Conservation (phyloP, 2,797 vertebrate species). For the Cygnus olor region DNA sequence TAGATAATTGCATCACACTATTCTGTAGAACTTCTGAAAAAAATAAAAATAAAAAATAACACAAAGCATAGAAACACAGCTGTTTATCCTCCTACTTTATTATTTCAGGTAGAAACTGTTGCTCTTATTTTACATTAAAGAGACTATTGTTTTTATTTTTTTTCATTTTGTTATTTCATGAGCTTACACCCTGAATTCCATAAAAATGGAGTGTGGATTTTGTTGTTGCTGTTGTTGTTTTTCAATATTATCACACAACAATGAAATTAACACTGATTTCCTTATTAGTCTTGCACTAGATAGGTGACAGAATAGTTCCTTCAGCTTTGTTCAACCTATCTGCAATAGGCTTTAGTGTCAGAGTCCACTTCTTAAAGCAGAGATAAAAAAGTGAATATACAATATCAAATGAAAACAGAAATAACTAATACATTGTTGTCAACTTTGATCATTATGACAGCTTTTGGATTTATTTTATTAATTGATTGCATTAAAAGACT, state of each 20-base stretch:
- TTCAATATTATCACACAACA: not conserved
- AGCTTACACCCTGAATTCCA: not conserved
- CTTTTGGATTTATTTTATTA: slow-evolving; percentile 12
- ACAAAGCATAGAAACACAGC: not conserved
- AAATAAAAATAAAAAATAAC: not conserved
- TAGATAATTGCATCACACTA: not conserved
- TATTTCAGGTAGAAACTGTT: not conserved
- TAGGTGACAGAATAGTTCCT: not conserved
- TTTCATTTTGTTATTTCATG: not conserved
- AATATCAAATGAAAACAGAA: not conserved
- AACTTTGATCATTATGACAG: not conserved
- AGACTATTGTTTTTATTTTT: not conserved
- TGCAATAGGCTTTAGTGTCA: not conserved
- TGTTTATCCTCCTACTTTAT: not conserved
- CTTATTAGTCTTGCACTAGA: not conserved
- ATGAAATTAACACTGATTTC: not conserved
- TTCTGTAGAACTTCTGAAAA: not conserved
- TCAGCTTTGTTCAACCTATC: not conserved
- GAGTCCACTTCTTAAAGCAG: not conserved
- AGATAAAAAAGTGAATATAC: not conserved
- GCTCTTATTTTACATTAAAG: not conserved
- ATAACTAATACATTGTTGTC: not conserved
- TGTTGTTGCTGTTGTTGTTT: not conserved
- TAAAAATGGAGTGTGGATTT: not conserved
- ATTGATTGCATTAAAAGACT: slow-evolving; percentile 5